Percentiles rank a stretch among this genome's conserved stretches.
phyloP scores from a whole-genome alignment of 35 echinoderm and acorn worm genomes.

The Apostichopus japonicus region DNA sequence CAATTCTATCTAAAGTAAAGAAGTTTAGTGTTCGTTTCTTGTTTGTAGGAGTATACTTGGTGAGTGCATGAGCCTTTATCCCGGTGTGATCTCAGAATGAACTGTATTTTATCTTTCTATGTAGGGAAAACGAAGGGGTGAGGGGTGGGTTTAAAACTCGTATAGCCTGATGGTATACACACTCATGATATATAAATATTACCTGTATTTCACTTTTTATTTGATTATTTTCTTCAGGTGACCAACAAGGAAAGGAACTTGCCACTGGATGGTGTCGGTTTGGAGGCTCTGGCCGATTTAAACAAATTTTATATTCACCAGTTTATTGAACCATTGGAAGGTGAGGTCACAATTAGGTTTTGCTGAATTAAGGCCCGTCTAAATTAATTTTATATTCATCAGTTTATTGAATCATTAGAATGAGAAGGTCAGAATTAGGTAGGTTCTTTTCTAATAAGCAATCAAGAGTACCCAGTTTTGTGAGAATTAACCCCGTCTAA shows the following conservation, averaged over 20 bases:
- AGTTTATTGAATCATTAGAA: slow-evolving; percentile 1
- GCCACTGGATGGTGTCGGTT: neutral
- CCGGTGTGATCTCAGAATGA: too few relatives aligned
- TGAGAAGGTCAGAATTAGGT: neutral
- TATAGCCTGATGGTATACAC: too few relatives aligned
- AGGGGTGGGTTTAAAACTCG: neutral
- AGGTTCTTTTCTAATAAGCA: too few relatives aligned
- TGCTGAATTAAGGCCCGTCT: neutral
- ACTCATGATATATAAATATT: neutral
- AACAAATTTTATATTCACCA: slow-evolving; percentile 10
- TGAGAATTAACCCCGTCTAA: neutral
- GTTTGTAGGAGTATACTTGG: too few relatives aligned
- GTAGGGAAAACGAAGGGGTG: neutral
- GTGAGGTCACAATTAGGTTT: neutral
- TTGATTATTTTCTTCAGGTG: neutral
- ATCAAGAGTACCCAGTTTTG: too few relatives aligned
- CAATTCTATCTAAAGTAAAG: too few relatives aligned
- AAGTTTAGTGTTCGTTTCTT: too few relatives aligned
- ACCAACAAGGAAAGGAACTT: neutral
- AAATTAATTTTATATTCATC: neutral
- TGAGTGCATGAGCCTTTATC: too few relatives aligned
- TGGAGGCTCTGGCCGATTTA: neutral
- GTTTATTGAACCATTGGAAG: slow-evolving; percentile 7
- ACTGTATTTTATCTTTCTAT: neutral
- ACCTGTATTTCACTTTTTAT: neutral